phyloP scores from a whole-genome alignment of 2,113 vertebrate genomes.

The Apaloderma vittatum region DNA sequence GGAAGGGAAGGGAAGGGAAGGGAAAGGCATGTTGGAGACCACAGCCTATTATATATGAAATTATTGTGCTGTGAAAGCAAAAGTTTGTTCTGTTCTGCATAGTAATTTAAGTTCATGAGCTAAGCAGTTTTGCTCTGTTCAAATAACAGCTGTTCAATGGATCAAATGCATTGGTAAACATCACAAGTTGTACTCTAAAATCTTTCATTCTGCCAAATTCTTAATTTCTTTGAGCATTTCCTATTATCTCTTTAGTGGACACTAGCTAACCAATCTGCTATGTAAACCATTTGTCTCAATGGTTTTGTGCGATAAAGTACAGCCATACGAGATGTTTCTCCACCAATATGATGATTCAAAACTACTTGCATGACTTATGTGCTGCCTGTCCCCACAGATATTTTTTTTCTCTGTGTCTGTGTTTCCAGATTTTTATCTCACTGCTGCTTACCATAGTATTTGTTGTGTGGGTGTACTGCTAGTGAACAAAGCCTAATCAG shows the following conservation, averaged over 20 bases:
- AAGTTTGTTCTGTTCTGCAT: slow-evolving; percentile 6
- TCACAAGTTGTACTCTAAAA: not conserved
- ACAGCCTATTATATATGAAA: not conserved
- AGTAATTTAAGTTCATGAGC: not conserved
- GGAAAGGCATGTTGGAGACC: not conserved
- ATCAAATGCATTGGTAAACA: not conserved
- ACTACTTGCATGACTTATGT: not conserved
- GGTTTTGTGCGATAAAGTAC: not conserved
- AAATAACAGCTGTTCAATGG: not conserved
- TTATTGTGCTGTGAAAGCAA: not conserved
- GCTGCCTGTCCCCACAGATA: not conserved
- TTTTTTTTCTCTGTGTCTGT: slow-evolving; percentile 16
- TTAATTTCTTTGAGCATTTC: not conserved
- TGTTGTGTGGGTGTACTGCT: slow-evolving; percentile 39
- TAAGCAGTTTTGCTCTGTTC: not conserved
- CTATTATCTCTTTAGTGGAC: not conserved
- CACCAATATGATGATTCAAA: not conserved
- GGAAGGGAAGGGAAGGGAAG: not conserved
- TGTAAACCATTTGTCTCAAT: not conserved
- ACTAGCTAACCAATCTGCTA: not conserved
- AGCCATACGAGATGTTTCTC: not conserved
- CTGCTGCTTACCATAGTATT: slow-evolving; percentile 16
- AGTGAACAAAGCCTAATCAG: slow-evolving; percentile 35
- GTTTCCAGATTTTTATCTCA: slow-evolving; percentile 9
- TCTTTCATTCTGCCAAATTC: not conserved